These are phyloP conservation scores for Oscheius sp. DNA, from an alignment of 1,140 invertebrate species.

Conservation along the genomic window DNA sequence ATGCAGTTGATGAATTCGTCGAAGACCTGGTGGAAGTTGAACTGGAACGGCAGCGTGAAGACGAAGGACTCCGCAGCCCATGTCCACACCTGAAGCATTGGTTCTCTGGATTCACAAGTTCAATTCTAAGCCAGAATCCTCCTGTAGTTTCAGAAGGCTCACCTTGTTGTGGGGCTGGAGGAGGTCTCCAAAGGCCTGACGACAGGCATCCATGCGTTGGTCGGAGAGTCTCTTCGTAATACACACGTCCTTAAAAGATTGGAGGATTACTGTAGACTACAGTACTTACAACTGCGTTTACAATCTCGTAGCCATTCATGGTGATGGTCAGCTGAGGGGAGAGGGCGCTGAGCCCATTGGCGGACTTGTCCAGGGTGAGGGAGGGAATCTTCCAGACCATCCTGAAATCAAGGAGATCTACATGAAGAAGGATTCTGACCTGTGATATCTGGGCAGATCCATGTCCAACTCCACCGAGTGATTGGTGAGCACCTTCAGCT, in stretches of 20 bases:
- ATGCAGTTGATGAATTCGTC: slow-evolving; percentile 79
- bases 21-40: slow-evolving; percentile 86
- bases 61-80: slow-evolving; percentile 73
- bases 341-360: slow-evolving; percentile 26
- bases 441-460: slow-evolving; percentile 44
- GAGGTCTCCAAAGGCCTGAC: slow-evolving; percentile 46
- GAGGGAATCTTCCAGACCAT: slow-evolving; percentile 52
- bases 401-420: slow-evolving; percentile 27
- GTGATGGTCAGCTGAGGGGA: slow-evolving; percentile 45
- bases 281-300: slow-evolving; percentile 38
- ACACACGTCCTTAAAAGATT: slow-evolving; percentile 32
- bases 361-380: slow-evolving; percentile 31
- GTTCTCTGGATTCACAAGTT: no score
- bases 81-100: slow-evolving; percentile 57
- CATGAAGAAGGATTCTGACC: slow-evolving; percentile 35
- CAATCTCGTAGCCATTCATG: slow-evolving; percentile 50
- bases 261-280: not conserved
- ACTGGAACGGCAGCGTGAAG: slow-evolving; percentile 83
- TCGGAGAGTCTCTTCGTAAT: slow-evolving; percentile 32
- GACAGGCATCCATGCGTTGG: slow-evolving; percentile 41
- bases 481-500: not conserved
- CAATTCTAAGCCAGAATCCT: not conserved
- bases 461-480: slow-evolving; percentile 43
- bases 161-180: slow-evolving; percentile 46
- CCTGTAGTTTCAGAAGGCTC: not conserved